Evolutionary conservation across 1,140 invertebrate genomes (phyloP), one percentile per base, ranked within the genome.

Genomic region (Cotesia glomerata): DNA sequence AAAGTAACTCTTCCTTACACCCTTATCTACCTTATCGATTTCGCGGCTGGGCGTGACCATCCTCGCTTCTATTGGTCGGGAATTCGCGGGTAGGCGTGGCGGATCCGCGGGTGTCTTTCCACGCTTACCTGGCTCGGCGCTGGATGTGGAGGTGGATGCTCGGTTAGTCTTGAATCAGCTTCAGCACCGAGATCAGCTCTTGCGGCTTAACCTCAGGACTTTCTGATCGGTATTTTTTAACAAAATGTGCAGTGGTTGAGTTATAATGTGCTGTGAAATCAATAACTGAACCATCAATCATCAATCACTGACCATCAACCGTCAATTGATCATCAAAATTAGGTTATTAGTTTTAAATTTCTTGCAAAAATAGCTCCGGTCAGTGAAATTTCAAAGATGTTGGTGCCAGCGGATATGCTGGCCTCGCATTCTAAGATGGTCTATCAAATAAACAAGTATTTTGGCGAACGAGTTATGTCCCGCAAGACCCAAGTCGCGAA

Each of bases 401-500:
- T 95, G 83, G 93, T 95, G 73, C 94, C 94, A 72, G 91, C 92
- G 79, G 93, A 95, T 82, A 95, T 96, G 92, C 91, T 95, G 88
- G 91, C 92, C 74, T 93, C 93, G 54, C 93, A 95, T 85, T 94
- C 93, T 74, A 94, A 95, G 84, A 95, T 97, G 90, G 89, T 97
- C 52, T 97, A 97, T 86, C 96, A 98, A 86, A 91, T 98, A 78
- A 97, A 97, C 87, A 97, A 97, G 84, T 98, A 96, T 83, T 96
- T 95, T 85, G 94, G 92, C 16, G 96, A 98, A 80, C 88, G 95
- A 59, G 97, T 98, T 2, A 94, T 95, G 80, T 88, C 91, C 36
- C 89, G 97, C 0, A 96, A 96, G 88, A 90, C 89, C 5, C 92
- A 91, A 69, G 93, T 98, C 18, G 91, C 93, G 39, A 97, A 97